Base-by-base conservation (phyloP, 2,888 invertebrate species). In the Halocaridina rubra region DNA sequence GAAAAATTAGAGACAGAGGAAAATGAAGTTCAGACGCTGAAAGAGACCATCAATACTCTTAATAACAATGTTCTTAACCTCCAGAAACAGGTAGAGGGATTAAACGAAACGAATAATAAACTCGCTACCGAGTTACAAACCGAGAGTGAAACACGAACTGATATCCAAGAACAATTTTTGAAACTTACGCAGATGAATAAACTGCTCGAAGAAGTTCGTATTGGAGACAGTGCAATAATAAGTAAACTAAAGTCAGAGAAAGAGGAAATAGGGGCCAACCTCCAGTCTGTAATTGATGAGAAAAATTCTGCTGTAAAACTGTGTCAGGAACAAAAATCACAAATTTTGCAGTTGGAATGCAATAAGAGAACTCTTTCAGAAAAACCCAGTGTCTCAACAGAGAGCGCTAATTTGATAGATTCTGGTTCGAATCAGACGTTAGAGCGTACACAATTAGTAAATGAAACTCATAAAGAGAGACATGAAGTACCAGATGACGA, bases 31-130 rank as follows among this genome's bases (percentile, higher is more conserved):
- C 75, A 74, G 22, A 57, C 69, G 16, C 30, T 81, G 32, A 39
- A 46, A 10, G 77, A 78, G 57, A 75, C 75, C 2, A 57, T 76
- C 27, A 61, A 30, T n/a, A 77, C 80, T 3, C 71, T 85, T 1
- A 61, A 81, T 30, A 78, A 81, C 46, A 81, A 84, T 27, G 46
- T 84, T 22, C 72, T 79, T 10, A 84, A 84, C 64, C 74, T 84
- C 16, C 84, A 84, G 79, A 78, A 84, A 22, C 84, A 84, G 46
- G 79, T 84, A 7, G 74, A 84, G 46, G 84, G 84, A 39, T 74
- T 84, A 39, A 74, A 84, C 27, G 77, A 84, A 22, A 84, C 79
- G 7, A 72, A 75, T n/a, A 22, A 7, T 16, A 84, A 84, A 53
- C 67, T 84, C 27, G 79, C 78, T n/a, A 22, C 46, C 7, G 84